Percentiles rank a stretch among this genome's conserved stretches.
phyloP scores from a whole-genome alignment of 2,797 vertebrate species.

The Protosalanx chinensis region DNA sequence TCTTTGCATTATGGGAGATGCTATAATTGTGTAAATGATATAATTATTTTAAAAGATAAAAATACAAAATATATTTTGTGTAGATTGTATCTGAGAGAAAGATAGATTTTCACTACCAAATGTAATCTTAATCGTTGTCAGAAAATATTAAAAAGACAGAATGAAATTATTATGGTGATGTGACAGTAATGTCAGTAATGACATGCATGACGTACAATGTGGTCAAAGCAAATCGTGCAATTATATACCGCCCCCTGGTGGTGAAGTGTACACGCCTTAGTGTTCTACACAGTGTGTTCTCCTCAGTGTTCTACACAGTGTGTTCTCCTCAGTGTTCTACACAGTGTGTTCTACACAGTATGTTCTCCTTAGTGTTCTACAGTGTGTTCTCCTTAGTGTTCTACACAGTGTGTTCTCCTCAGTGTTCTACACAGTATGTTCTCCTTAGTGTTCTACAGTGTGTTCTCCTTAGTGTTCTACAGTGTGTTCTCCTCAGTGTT shows the following conservation, averaged over 20 bases:
- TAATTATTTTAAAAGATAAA: neutral
- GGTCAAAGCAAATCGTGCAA: neutral
- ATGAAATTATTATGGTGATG: neutral
- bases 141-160: neutral
- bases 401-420: too few relatives aligned
- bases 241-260: constrained; percentile 2
- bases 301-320: too few relatives aligned
- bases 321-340: too few relatives aligned
- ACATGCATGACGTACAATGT: neutral
- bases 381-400: too few relatives aligned
- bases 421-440: too few relatives aligned
- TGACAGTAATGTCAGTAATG: neutral
- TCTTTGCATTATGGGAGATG: neutral
- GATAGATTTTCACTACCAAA: neutral
- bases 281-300: neutral
- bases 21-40: neutral
- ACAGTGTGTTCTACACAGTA: too few relatives aligned
- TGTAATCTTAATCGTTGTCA: neutral
- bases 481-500: neutral
- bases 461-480: neutral
- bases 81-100: neutral
- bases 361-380: neutral
- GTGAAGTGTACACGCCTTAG: neutral
- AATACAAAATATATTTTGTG: neutral
- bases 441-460: neutral